These are phyloP conservation scores for Orientallactaga sibirica DNA, from an alignment of 2,797 vertebrate genomes.

Conservation along the genomic window DNA sequence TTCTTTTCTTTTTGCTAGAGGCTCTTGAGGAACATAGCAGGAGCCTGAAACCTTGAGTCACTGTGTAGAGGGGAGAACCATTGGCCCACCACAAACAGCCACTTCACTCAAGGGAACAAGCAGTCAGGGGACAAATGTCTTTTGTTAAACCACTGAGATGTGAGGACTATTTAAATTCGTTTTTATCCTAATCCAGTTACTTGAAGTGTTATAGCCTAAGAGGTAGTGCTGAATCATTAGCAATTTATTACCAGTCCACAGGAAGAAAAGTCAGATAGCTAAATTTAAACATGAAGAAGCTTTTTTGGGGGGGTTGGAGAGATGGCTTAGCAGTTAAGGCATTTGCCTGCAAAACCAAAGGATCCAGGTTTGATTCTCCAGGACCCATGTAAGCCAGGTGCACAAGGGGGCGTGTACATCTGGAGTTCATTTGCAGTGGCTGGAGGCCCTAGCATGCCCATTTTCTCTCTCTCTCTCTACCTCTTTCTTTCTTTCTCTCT, in stretches of 20 bases:
- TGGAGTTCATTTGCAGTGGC: too few relatives aligned
- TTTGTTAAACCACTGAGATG: slow-evolving; percentile 4
- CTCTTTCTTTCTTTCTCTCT: too few relatives aligned
- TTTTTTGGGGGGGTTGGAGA: not conserved
- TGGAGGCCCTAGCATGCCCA: too few relatives aligned
- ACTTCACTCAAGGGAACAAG: not conserved
- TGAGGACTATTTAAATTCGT: not conserved
- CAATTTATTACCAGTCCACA: not conserved
- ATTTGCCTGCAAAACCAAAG: too few relatives aligned
- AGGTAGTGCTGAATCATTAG: not conserved
- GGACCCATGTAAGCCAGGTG: too few relatives aligned
- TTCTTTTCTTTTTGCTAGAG: slow-evolving; percentile 8
- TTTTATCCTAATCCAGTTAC: not conserved
- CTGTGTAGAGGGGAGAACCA: not conserved
- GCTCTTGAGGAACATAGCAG: not conserved
- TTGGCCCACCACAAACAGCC: not conserved
- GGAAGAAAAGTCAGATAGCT: not conserved
- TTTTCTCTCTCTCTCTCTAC: too few relatives aligned
- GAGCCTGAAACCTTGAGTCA: not conserved
- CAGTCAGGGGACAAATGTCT: not conserved
- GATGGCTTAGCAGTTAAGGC: too few relatives aligned
- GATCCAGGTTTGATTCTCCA: too few relatives aligned
- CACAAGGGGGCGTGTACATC: too few relatives aligned
- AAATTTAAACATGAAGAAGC: not conserved
- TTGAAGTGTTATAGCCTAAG: too few relatives aligned